A percentile compares a stretch with the other conserved stretches of the same genome.
Conservation (phyloP, 23 tunicate species). For the Botrylloides violaceus region DNA sequence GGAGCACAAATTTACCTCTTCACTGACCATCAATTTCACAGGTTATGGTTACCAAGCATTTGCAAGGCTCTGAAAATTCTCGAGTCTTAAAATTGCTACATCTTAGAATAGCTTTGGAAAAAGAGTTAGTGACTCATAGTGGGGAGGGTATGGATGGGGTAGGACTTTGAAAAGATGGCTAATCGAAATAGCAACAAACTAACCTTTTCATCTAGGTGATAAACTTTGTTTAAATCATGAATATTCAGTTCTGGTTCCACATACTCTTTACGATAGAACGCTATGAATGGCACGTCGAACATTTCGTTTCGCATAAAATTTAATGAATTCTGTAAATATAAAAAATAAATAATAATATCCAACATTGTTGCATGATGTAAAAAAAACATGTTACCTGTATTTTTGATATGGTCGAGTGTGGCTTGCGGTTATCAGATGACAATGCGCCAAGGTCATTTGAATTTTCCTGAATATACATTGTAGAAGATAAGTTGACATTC, state of each 20-base stretch:
- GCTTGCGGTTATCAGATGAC: constrained; percentile 75
- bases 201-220: constrained; percentile 97
- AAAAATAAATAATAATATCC: not conserved
- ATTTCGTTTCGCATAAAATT: constrained; percentile 87
- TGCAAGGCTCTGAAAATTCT: too few species aligned
- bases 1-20: not conserved
- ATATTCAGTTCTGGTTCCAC: constrained; percentile 86
- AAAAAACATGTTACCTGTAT: constrained; percentile 50
- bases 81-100: too few species aligned
- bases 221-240: constrained; percentile 71
- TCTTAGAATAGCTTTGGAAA: too few species aligned
- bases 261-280: constrained; percentile 91
- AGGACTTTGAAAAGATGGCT: too few species aligned
- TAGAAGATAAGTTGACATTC: too few species aligned
- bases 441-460: constrained; percentile 58
- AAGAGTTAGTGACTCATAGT: too few species aligned
- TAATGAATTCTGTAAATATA: constrained; percentile 46
- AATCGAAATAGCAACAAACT: too few species aligned
- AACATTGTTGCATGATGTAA: not conserved
- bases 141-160: too few species aligned
- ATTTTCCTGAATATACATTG: too few species aligned
- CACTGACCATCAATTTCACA: too few species aligned
- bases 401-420: constrained; percentile 65
- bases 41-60: too few species aligned
- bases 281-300: constrained; percentile 82